Percentiles rank a stretch among this genome's conserved stretches.
Evolutionary conservation across 1,140 invertebrate species (phyloP).

Genomic region (Solenopsis fugax): DNA sequence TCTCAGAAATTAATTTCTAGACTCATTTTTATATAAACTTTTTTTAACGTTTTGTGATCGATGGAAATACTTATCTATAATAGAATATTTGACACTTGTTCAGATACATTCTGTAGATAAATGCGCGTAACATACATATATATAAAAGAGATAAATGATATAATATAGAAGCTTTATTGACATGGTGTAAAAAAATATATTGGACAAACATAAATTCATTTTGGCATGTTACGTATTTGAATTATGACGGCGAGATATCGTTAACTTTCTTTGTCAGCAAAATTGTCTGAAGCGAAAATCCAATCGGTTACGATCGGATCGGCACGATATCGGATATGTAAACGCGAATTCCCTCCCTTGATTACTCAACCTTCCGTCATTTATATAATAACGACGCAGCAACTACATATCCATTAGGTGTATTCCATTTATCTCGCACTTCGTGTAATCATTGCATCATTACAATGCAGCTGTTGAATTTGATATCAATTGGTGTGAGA

Average conservation of each 20-base stretch:
- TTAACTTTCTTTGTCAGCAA: neutral
- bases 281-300: conserved; percentile 1
- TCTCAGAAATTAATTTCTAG: too few relatives aligned
- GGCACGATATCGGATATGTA: neutral
- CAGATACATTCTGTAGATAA: too few relatives aligned
- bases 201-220: neutral
- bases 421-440: conserved; percentile 16
- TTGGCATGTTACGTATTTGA: neutral
- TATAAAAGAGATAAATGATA: too few relatives aligned
- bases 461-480: neutral
- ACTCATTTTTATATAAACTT: too few relatives aligned
- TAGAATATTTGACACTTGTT: too few relatives aligned
- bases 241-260: neutral
- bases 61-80: too few relatives aligned
- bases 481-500: neutral
- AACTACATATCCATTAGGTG: conserved; percentile 9
- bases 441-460: conserved; percentile 14
- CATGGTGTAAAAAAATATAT: neutral
- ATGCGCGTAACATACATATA: too few relatives aligned
- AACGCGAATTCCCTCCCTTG: neutral
- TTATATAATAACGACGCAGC: neutral
- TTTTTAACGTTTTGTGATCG: too few relatives aligned
- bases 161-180: too few relatives aligned
- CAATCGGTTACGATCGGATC: conserved; percentile 2
- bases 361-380: neutral